These are phyloP conservation scores for Lichenostomus cassidix DNA, from an alignment of 2,113 vertebrate species.

Conservation along the genomic window DNA sequence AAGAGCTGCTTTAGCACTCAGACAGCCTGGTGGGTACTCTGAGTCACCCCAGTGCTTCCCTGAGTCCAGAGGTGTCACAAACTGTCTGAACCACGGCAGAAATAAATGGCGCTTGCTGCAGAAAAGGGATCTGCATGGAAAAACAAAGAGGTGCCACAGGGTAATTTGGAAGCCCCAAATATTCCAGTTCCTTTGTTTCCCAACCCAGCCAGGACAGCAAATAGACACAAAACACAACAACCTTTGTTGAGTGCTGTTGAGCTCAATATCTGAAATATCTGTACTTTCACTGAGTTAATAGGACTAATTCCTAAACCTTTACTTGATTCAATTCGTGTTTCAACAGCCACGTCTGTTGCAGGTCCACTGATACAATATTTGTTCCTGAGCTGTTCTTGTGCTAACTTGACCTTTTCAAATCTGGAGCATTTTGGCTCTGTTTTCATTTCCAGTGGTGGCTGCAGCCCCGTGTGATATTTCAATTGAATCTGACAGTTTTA, in stretches of 20 bases:
- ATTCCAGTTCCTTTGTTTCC: neutral
- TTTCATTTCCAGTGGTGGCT: neutral
- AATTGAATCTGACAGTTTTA: slow-evolving; percentile 38
- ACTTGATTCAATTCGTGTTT: neutral
- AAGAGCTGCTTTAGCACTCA: neutral
- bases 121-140: neutral
- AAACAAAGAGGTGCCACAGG: neutral
- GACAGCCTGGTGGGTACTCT: neutral
- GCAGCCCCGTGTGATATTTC: slow-evolving; percentile 14
- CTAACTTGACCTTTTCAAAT: slow-evolving; percentile 39
- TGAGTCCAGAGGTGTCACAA: neutral
- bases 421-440: neutral
- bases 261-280: neutral
- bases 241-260: neutral
- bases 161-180: neutral
- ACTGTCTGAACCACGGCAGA: neutral
- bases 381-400: neutral
- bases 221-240: neutral
- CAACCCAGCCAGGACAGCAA: neutral
- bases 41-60: neutral
- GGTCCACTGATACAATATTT: neutral
- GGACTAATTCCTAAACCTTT: neutral
- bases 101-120: neutral
- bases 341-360: neutral
- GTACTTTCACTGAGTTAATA: neutral